Evolutionary conservation across 1,140 invertebrate genomes (phyloP), one percentile per base, ranked within the genome.

Genomic region (Drosophila littoralis): DNA sequence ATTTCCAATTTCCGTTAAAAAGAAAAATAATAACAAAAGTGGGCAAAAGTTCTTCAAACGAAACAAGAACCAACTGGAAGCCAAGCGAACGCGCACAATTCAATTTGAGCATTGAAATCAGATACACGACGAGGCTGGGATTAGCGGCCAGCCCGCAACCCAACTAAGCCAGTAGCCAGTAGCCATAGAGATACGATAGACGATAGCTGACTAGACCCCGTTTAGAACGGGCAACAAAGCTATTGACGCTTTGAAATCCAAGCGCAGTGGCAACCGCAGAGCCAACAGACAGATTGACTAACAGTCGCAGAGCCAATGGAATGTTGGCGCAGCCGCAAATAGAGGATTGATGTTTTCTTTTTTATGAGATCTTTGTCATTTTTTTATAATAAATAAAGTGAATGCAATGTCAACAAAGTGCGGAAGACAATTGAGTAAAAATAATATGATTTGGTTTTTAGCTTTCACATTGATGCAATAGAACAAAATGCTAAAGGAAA

Each of bases 81-180:
- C 74, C 65, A 67, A 70, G 57, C 64, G 45, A 77, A 46, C 45
- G 70, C 58, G 48, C 70, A 75, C 65, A 86, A 88, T 71, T 83
- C 79, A 82, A 88, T 83, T 86, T 88, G 66, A 88, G 42, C 77
- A 80, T 73, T 89, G 83, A 86, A 86, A 86, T 79, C 83, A 59
- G 83, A 86, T 83, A 82, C 64, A 50, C 13, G 54, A 17, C 40
- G 43, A 65, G 35, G 43, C 52, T 40, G 55, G 66, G 52, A 60
- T 61, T 75, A 55, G 61, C 17, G 68, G 59, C 42, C 51, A 75
- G 40, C 33, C 36, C 51, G 32, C 55, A 59, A 61, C 38, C 40
- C 15, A 65, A 52, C 59, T 52, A 67, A 84, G 81, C 79, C 76
- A 35, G 50, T 66, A 84, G 81, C 79, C 76, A 35, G 50, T 66